Percentiles rank a stretch among this genome's conserved stretches.
Conservation (phyloP, 37 sponge, comb jelly and placozoan species). For the Diacarnus erythraeanus region DNA sequence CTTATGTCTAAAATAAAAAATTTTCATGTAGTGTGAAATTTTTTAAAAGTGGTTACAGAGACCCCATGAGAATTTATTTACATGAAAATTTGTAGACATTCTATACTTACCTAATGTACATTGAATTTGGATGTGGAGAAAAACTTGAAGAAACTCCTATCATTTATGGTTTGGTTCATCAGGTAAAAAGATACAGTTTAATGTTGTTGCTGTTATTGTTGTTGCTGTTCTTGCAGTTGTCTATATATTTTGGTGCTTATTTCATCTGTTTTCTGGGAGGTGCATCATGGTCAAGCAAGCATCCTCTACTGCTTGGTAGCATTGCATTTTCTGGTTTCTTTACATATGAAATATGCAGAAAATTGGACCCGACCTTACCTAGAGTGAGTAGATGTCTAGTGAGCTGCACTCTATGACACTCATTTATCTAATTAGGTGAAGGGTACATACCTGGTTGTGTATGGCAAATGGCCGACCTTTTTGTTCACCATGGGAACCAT, state of each 20-base stretch:
- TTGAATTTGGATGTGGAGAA: conserved; percentile 88
- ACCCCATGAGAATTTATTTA: no score
- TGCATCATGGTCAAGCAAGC: conserved; percentile 32
- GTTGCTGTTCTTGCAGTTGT: conserved; percentile 19
- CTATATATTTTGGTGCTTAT: conserved; percentile 46
- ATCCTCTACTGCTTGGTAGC: conserved; percentile 42
- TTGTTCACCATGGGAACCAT: conserved; percentile 28
- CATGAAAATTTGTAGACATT: conserved; percentile 65
- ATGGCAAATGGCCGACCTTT: conserved; percentile 71
- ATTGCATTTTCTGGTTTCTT: conserved; percentile 82
- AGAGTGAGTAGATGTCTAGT: conserved; percentile 14
- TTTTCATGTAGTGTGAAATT: neutral
- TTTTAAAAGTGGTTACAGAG: no score
- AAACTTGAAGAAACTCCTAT: conserved; percentile 64
- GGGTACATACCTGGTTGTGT: conserved; percentile 85
- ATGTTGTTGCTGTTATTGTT: neutral
- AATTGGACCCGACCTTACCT: conserved; percentile 76
- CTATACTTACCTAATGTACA: conserved; percentile 76
- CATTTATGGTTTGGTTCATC: conserved; percentile 70
- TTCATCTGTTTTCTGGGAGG: conserved; percentile 59
- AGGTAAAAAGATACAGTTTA: conserved; percentile 22
- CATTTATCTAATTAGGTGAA: conserved; percentile 43
- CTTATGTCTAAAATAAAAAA: no score
- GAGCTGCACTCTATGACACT: neutral
- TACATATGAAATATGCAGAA: conserved; percentile 83